phyloP scores from a whole-genome alignment of 2,888 invertebrate genomes.

The Cataglyphis rosenhaueri region DNA sequence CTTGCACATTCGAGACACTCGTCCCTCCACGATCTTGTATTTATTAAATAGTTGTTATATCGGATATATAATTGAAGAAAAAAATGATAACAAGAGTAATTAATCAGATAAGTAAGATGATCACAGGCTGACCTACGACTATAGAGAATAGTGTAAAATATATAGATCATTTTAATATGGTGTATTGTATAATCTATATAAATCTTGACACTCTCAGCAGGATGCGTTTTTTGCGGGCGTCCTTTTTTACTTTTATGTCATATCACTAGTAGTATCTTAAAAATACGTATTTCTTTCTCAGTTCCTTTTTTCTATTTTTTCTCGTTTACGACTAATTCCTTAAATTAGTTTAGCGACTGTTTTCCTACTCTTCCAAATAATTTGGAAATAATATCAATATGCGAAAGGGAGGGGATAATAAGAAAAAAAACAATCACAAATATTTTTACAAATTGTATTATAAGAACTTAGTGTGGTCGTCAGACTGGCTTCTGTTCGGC shows the following conservation, averaged over 20 bases:
- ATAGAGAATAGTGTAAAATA: constrained; percentile 74
- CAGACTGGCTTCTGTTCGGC: constrained; percentile 71
- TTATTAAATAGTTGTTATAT: constrained; percentile 78
- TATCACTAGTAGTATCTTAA: constrained; percentile 71
- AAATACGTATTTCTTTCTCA: constrained; percentile 53
- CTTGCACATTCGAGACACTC: constrained; percentile 74
- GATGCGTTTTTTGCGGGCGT: constrained; percentile 74
- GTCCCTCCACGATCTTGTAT: constrained; percentile 80
- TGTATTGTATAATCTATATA: constrained; percentile 75
- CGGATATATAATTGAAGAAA: constrained; percentile 64
- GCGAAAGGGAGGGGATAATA: constrained; percentile 40
- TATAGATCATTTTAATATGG: constrained; percentile 75
- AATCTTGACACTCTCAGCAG: constrained; percentile 67
- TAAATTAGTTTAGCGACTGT: constrained; percentile 54
- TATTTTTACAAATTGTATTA: constrained; percentile 75
- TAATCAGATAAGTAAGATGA: constrained; percentile 74
- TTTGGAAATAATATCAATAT: constrained; percentile 45
- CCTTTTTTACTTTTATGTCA: constrained; percentile 74
- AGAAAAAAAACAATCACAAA: constrained; percentile 53
- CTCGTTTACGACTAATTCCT: constrained; percentile 53
- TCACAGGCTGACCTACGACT: constrained; percentile 76
- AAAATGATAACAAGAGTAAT: constrained; percentile 70
- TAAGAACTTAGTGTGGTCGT: constrained; percentile 71
- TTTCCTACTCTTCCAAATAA: constrained; percentile 66
- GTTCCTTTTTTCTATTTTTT: constrained; percentile 60